Evolutionary conservation across 2,888 invertebrate species (phyloP).

Genomic region (Anodontia alba): DNA sequence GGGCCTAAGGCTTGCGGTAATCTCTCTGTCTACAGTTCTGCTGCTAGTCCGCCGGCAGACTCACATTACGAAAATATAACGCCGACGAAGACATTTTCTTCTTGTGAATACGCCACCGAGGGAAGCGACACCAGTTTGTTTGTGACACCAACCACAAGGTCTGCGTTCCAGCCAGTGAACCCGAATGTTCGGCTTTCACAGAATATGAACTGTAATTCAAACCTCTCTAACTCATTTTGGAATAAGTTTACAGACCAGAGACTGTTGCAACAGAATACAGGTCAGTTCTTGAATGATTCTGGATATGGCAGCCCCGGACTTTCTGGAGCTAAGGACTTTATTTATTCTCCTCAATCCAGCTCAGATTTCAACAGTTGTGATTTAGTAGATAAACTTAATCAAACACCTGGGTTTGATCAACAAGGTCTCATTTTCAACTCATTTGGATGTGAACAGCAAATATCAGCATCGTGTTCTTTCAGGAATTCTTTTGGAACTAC

Average conservation of each 20-base stretch:
- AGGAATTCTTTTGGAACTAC: conserved; percentile 18
- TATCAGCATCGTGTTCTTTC: conserved; percentile 1
- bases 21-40: neutral
- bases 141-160: neutral
- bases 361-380: neutral
- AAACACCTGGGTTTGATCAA: neutral
- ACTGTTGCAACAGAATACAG: no score
- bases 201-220: neutral
- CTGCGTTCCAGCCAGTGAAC: neutral
- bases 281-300: conserved; percentile 52
- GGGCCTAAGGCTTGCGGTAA: neutral
- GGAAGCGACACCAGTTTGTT: neutral
- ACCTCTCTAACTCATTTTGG: neutral
- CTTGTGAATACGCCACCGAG: conserved; percentile 23
- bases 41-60: neutral
- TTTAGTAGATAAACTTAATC: neutral
- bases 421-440: neutral
- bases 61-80: conserved; percentile 16
- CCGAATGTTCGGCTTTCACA: neutral
- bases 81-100: conserved; percentile 25
- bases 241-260: neutral
- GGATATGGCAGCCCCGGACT: conserved; percentile 52
- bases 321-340: neutral
- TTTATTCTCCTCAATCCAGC: neutral
- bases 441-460: conserved; percentile 1